These are phyloP conservation scores for Gymnoscelis rufifasciata DNA, from an alignment of 2,888 invertebrate genomes.

Conservation along the genomic window DNA sequence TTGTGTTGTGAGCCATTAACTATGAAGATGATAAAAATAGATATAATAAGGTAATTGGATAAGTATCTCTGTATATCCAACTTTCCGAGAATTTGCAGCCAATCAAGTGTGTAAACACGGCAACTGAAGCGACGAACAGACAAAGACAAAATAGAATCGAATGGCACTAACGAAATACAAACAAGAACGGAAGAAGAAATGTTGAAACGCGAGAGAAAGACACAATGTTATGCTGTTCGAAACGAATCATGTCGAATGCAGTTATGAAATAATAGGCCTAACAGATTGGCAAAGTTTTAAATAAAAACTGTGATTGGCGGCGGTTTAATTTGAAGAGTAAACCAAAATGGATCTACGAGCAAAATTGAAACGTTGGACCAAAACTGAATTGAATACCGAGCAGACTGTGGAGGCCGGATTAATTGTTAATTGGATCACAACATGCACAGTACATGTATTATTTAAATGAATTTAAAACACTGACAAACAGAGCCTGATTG, in stretches of 20 bases:
- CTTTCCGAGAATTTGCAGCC: conserved; percentile 11
- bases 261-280: conserved; percentile 19
- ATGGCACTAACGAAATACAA: conserved; percentile 15
- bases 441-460: conserved; percentile 56
- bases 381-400: conserved; percentile 59
- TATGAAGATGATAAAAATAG: conserved; percentile 29
- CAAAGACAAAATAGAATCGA: conserved; percentile 18
- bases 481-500: conserved; percentile 46
- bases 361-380: conserved; percentile 58
- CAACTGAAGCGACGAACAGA: conserved; percentile 16
- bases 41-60: conserved; percentile 29
- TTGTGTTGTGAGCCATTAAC: conserved; percentile 4
- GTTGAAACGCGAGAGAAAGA: conserved; percentile 5
- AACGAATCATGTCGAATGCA: conserved; percentile 7
- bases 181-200: conserved; percentile 14
- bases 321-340: conserved; percentile 56
- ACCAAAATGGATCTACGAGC: conserved; percentile 56
- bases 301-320: conserved; percentile 51
- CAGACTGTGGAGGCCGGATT: conserved; percentile 54
- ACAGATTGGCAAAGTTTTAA: conserved; percentile 35
- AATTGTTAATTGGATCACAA: conserved; percentile 67
- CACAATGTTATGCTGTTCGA: conserved; percentile 4
- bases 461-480: conserved; percentile 52
- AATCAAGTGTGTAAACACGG: conserved; percentile 20
- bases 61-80: conserved; percentile 14